These are phyloP conservation scores for Bombyx mandarina DNA, from an alignment of 1,140 invertebrate genomes.

Conservation along the genomic window DNA sequence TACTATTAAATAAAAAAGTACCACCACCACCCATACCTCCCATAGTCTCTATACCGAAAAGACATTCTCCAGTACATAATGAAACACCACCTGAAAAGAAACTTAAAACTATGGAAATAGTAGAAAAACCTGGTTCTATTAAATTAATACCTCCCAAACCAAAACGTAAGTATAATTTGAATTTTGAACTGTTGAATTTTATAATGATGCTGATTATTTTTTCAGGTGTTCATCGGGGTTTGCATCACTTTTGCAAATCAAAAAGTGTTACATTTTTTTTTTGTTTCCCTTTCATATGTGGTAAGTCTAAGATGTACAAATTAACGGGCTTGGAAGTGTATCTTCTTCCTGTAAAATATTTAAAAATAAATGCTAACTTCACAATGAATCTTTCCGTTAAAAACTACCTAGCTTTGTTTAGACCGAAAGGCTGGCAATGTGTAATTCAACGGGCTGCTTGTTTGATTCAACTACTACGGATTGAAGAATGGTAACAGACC, in stretches of 20 bases:
- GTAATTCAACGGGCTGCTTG: no score
- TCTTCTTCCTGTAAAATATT: constrained; percentile 46
- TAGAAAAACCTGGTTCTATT: constrained; percentile 83
- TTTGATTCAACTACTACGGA: no score
- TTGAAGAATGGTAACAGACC: constrained; percentile 13
- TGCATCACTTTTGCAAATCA: constrained; percentile 9
- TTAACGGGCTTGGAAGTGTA: constrained; percentile 46
- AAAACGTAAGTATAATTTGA: constrained; percentile 84
- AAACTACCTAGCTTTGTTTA: constrained; percentile 47
- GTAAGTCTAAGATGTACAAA: constrained; percentile 68
- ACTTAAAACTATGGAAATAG: constrained; percentile 72
- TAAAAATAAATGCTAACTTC: constrained; percentile 61
- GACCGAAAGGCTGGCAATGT: constrained; percentile 26
- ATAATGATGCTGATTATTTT: constrained; percentile 52
- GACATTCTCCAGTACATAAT: constrained; percentile 74
- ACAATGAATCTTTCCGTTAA: constrained; percentile 48
- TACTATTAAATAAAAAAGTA: constrained; percentile 73
- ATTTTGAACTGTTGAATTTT: constrained; percentile 17
- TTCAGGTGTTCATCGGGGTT: constrained; percentile 37
- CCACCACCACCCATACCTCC: constrained; percentile 65
- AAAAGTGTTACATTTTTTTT: constrained; percentile 30
- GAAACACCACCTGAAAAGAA: constrained; percentile 82
- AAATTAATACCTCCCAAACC: constrained; percentile 89
- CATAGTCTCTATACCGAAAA: constrained; percentile 70
- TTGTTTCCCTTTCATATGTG: constrained; percentile 34